A percentile compares a stretch with the other conserved stretches of the same genome.
These are phyloP conservation scores for Plusia festucae DNA, from an alignment of 2,888 invertebrate genomes.

Conservation along the genomic window DNA sequence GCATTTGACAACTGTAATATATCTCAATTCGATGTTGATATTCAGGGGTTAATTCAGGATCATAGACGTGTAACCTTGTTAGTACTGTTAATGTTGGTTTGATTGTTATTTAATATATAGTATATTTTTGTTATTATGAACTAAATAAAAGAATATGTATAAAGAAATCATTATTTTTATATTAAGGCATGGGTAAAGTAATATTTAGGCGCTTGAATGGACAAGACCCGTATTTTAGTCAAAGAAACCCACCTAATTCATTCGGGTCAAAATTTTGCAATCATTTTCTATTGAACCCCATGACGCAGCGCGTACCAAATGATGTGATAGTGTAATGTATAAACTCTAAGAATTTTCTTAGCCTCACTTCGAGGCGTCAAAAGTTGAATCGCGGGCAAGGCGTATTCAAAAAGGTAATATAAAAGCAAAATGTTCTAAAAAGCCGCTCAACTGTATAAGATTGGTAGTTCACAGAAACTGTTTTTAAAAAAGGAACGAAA, in stretches of 20 bases:
- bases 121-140: too few relatives aligned
- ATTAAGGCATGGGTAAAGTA: too few relatives aligned
- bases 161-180: not conserved
- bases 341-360: conserved; percentile 4
- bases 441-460: not conserved
- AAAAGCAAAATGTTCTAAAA: conserved; percentile 4
- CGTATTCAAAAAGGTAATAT: conserved; percentile 2
- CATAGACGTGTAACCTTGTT: not conserved
- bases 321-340: not conserved
- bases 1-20: not conserved
- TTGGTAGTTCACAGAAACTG: conserved; percentile 1
- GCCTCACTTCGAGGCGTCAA: not conserved
- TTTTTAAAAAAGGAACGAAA: not conserved
- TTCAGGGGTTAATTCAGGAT: not conserved
- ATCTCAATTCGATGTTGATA: not conserved
- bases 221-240: not conserved
- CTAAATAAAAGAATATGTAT: too few relatives aligned
- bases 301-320: not conserved
- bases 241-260: not conserved
- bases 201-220: too few relatives aligned
- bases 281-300: conserved; percentile 4
- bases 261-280: not conserved
- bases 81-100: not conserved
- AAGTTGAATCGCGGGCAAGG: not conserved
- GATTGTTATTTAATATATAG: not conserved